phyloP scores from a whole-genome alignment of 2,113 vertebrate species.

The Junco hyemalis region DNA sequence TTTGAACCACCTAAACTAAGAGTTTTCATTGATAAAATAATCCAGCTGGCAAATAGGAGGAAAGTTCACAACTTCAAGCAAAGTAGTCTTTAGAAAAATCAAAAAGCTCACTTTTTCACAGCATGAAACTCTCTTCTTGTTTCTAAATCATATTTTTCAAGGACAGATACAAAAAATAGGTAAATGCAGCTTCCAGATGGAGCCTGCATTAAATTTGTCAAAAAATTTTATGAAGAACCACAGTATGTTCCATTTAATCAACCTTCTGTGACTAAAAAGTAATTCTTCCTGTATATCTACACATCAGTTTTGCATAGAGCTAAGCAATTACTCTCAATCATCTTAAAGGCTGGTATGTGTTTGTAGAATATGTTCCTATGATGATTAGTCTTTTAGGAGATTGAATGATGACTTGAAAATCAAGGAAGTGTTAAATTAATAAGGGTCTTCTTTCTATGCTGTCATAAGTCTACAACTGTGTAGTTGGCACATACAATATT shows the following conservation, averaged over 20 bases:
- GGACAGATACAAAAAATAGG: neutral
- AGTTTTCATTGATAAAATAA: neutral
- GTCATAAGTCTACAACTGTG: neutral
- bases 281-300: neutral
- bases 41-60: neutral
- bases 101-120: neutral
- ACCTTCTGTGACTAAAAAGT: neutral
- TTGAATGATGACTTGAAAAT: conserved; percentile 6
- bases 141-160: neutral
- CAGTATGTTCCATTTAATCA: neutral
- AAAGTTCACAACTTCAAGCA: neutral
- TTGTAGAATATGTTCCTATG: neutral
- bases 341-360: neutral
- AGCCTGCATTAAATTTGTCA: neutral
- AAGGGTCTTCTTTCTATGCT: neutral
- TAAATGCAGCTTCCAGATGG: neutral
- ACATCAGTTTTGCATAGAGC: neutral
- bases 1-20: neutral
- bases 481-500: neutral
- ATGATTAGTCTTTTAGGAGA: neutral
- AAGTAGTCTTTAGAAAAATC: neutral
- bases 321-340: neutral
- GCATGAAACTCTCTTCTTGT: neutral
- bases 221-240: neutral
- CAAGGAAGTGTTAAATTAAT: neutral